phyloP scores from a whole-genome alignment of 2,888 invertebrate genomes.

The Parnassius orleans region DNA sequence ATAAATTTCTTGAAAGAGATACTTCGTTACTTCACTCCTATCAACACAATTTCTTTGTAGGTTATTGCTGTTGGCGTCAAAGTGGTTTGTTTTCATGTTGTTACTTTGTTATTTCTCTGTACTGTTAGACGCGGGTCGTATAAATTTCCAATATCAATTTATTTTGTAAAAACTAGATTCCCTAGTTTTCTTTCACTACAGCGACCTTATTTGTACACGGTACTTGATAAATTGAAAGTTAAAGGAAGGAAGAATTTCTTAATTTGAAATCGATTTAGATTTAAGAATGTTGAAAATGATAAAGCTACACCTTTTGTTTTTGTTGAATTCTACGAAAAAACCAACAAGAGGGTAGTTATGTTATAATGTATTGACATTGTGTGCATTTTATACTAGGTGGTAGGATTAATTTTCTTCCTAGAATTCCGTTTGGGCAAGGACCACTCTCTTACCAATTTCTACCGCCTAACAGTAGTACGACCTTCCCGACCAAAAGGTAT shows the following conservation, averaged over 20 bases:
- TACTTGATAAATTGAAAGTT: slow-evolving; percentile 1
- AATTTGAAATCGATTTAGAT: neutral
- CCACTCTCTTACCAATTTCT: too few relatives aligned
- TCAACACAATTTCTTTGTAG: slow-evolving; percentile 29
- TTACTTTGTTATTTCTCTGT: slow-evolving; percentile 26
- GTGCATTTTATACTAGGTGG: too few relatives aligned
- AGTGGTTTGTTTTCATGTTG: slow-evolving; percentile 31
- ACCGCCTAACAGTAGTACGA: too few relatives aligned
- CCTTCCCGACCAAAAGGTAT: too few relatives aligned
- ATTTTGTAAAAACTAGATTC: slow-evolving; percentile 6
- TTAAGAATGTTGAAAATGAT: too few relatives aligned
- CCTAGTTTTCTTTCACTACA: slow-evolving; percentile 4
- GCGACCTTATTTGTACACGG: neutral
- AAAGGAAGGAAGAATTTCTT: neutral
- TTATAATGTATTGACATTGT: too few relatives aligned
- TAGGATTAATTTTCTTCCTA: too few relatives aligned
- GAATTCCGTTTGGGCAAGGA: too few relatives aligned
- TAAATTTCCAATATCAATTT: slow-evolving; percentile 19
- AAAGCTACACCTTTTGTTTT: too few relatives aligned
- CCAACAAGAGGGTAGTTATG: too few relatives aligned
- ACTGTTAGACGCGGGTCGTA: slow-evolving; percentile 13
- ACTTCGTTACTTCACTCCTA: slow-evolving; percentile 28
- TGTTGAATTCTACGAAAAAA: too few relatives aligned
- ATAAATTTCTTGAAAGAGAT: slow-evolving; percentile 28
- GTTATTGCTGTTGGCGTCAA: slow-evolving; percentile 30